These are phyloP conservation scores for Parelbella ahira DNA, from an alignment of 2,888 invertebrate species.

Conservation along the genomic window DNA sequence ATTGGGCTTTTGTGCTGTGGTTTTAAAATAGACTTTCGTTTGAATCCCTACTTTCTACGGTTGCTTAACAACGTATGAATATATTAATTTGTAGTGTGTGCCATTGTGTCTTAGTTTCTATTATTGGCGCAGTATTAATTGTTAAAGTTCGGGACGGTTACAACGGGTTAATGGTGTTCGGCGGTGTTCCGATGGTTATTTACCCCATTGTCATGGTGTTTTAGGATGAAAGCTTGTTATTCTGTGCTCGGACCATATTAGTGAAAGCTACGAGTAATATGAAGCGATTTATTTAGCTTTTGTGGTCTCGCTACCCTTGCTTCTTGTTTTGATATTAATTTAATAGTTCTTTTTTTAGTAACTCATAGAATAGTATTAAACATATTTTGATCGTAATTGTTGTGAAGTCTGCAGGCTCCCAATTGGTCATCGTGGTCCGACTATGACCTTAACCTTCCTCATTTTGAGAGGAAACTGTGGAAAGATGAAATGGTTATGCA, in stretches of 20 bases:
- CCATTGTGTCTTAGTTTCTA: conserved; percentile 70
- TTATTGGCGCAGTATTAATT: conserved; percentile 69
- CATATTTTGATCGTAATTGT: too few relatives aligned
- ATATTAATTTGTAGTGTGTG: conserved; percentile 71
- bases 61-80: conserved; percentile 64
- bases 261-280: conserved; percentile 5
- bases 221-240: conserved; percentile 52
- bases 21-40: conserved; percentile 18
- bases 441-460: too few relatives aligned
- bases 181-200: conserved; percentile 62
- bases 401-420: too few relatives aligned
- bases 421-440: too few relatives aligned
- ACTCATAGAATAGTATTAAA: too few relatives aligned
- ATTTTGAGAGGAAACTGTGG: too few relatives aligned
- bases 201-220: conserved; percentile 57
- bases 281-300: conserved; percentile 9
- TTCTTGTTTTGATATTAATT: conserved; percentile 4
- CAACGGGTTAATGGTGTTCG: conserved; percentile 64
- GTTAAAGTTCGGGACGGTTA: conserved; percentile 70
- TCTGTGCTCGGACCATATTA: conserved; percentile 27
- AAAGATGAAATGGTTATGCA: too few relatives aligned
- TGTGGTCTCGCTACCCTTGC: not conserved
- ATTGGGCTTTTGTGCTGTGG: conserved; percentile 1
- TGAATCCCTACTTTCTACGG: conserved; percentile 42
- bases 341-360: not conserved